Evolutionary conservation across 2,113 vertebrate species (phyloP).

Genomic region (Gymnogyps californianus): DNA sequence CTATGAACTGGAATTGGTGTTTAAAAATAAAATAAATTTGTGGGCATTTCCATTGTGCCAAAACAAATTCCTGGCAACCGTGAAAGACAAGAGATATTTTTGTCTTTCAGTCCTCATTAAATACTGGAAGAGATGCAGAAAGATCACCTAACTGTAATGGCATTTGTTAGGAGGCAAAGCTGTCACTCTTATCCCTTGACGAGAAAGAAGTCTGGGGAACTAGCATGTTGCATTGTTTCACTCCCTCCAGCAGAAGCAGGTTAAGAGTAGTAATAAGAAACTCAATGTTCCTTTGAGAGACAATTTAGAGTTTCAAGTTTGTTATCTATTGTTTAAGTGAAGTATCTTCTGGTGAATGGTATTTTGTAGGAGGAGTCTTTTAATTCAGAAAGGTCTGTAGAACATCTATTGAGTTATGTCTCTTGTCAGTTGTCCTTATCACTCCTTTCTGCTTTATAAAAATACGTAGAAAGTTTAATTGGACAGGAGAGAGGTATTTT

Average conservation of each 20-base stretch:
- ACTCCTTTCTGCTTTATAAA: not conserved
- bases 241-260: not conserved
- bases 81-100: not conserved
- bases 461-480: not conserved
- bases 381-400: not conserved
- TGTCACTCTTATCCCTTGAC: not conserved
- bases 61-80: slow-evolving; percentile 15
- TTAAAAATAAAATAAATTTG: slow-evolving; percentile 1
- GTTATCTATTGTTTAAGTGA: not conserved
- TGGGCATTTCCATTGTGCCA: not conserved
- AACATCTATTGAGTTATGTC: not conserved
- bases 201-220: not conserved
- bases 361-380: not conserved
- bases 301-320: not conserved
- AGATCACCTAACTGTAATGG: not conserved
- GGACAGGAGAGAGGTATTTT: not conserved
- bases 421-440: not conserved
- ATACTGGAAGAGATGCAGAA: not conserved
- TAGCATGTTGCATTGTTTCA: not conserved
- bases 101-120: not conserved
- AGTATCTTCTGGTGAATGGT: not conserved
- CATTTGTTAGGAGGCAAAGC: not conserved
- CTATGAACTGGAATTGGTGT: not conserved
- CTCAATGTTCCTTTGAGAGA: not conserved
- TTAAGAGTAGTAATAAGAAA: not conserved